These are phyloP conservation scores for Salvator merianae DNA, from an alignment of 2,113 vertebrate species.

Conservation along the genomic window DNA sequence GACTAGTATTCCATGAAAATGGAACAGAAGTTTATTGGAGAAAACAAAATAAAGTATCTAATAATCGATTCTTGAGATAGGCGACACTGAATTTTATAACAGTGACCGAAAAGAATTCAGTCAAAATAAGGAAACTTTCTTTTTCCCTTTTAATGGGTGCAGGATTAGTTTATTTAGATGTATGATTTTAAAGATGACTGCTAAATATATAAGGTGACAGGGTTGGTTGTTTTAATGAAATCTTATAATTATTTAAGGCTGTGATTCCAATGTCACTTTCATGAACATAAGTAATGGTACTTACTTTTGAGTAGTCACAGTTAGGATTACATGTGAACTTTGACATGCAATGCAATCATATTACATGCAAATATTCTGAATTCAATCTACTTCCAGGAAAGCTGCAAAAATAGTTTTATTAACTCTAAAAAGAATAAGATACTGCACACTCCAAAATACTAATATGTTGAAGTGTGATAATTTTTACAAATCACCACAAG, in stretches of 20 bases:
- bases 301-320: too few species aligned
- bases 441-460: background rate
- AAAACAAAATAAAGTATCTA: conserved; percentile 1
- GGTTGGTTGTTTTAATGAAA: background rate
- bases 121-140: background rate
- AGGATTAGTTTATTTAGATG: background rate
- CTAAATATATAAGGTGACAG: background rate
- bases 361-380: background rate
- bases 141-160: background rate
- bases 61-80: background rate
- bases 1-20: background rate
- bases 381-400: background rate
- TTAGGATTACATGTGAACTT: background rate
- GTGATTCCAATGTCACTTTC: too few species aligned
- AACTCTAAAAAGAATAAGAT: background rate
- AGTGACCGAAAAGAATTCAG: background rate
- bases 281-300: too few species aligned
- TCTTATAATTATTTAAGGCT: too few species aligned
- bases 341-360: background rate
- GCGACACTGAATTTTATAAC: background rate
- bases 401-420: background rate
- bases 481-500: background rate
- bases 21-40: background rate
- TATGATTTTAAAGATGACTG: background rate
- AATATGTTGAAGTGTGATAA: background rate